Percentiles rank a stretch among this genome's conserved stretches.
These are phyloP conservation scores for Drosophila flavopinicola DNA, from an alignment of 2,888 invertebrate genomes.

Conservation along the genomic window DNA sequence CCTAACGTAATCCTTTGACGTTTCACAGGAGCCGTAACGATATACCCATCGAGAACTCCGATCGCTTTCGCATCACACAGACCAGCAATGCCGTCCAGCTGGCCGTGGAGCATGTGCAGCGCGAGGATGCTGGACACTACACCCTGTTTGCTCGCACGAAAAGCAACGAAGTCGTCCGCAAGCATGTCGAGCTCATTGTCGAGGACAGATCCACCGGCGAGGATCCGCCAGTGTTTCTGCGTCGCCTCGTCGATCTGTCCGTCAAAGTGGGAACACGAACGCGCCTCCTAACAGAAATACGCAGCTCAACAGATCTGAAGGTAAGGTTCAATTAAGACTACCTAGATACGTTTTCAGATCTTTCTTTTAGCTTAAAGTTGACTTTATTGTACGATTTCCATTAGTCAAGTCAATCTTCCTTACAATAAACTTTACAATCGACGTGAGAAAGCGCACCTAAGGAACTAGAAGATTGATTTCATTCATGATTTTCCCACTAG, in stretches of 20 bases:
- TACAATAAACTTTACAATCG: no score
- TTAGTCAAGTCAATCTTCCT: no score
- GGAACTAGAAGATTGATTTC: no score
- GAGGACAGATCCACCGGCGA: conserved; percentile 87
- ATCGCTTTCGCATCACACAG: conserved; percentile 87
- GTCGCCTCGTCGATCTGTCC: conserved; percentile 93
- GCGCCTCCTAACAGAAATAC: conserved; percentile 92
- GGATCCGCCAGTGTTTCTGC: conserved; percentile 92
- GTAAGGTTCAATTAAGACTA: conserved; percentile 84
- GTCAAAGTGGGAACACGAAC: conserved; percentile 96
- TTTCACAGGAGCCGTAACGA: conserved; percentile 86
- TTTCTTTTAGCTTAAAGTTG: no score
- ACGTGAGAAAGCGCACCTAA: no score
- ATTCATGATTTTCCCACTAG: no score
- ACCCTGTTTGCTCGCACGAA: conserved; percentile 88
- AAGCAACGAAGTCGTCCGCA: conserved; percentile 85
- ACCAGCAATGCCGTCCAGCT: conserved; percentile 88
- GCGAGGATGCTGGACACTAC: conserved; percentile 91
- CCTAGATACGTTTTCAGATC: no score
- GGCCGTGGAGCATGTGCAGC: conserved; percentile 90
- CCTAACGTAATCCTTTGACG: conserved; percentile 1
- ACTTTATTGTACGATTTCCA: no score
- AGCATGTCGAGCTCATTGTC: conserved; percentile 86
- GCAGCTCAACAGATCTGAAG: conserved; percentile 91
- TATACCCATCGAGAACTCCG: conserved; percentile 87